These are phyloP conservation scores for Trachurus trachurus DNA, from an alignment of 2,797 vertebrate species.

Conservation along the genomic window DNA sequence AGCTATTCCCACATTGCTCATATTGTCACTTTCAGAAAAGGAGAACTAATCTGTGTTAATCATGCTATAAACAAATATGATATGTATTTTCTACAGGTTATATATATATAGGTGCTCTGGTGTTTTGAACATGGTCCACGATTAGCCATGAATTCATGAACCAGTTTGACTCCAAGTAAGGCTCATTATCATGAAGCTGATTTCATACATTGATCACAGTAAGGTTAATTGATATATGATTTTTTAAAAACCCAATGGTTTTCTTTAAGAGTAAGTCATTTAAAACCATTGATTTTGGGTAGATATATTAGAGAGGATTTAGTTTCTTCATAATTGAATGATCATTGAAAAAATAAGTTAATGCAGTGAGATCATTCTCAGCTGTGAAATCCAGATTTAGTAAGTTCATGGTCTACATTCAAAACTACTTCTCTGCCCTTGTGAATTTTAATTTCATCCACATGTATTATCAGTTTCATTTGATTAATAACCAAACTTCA, in stretches of 20 bases:
- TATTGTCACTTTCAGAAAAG: conserved; percentile 36
- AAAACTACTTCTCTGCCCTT: conserved; percentile 28
- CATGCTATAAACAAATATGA: neutral
- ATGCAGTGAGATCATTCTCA: neutral
- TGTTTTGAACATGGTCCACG: no score
- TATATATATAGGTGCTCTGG: no score
- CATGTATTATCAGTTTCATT: conserved; percentile 16
- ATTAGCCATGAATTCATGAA: neutral
- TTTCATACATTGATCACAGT: neutral
- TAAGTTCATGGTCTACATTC: conserved; percentile 19
- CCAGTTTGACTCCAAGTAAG: conserved; percentile 8
- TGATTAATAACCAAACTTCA: conserved; percentile 39
- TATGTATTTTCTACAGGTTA: neutral
- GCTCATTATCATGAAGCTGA: neutral
- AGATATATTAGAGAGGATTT: conserved; percentile 43
- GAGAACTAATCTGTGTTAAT: conserved; percentile 7
- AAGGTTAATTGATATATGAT: neutral
- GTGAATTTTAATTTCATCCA: conserved; percentile 23
- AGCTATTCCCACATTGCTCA: conserved; percentile 29
- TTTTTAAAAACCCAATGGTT: neutral
- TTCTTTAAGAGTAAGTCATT: neutral
- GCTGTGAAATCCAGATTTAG: conserved; percentile 2
- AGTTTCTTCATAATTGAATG: conserved; percentile 40
- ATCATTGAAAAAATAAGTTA: conserved; percentile 11
- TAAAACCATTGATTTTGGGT: conserved; percentile 31